Percentiles rank a stretch among this genome's conserved stretches.
These are phyloP conservation scores for Papilio elwesi DNA, from an alignment of 2,888 invertebrate species.

Conservation along the genomic window DNA sequence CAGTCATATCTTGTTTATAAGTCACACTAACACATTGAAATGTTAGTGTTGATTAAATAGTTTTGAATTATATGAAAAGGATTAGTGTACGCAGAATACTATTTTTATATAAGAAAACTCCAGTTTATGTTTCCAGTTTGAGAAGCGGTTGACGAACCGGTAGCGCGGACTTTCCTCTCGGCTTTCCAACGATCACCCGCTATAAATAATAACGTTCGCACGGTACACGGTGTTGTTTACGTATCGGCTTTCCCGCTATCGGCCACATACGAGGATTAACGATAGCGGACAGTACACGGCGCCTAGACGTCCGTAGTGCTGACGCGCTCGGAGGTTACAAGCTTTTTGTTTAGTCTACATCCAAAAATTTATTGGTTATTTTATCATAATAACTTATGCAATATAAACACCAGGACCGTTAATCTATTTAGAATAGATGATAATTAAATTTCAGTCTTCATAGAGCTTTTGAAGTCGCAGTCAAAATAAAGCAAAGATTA, in stretches of 20 bases:
- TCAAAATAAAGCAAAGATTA: too few relatives aligned
- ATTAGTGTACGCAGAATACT: too few relatives aligned
- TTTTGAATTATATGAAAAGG: too few relatives aligned
- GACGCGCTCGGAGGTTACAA: background rate
- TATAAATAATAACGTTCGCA: constrained; percentile 74
- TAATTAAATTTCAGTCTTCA: too few relatives aligned
- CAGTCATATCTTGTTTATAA: too few relatives aligned
- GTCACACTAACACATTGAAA: too few relatives aligned
- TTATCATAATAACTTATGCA: too few relatives aligned
- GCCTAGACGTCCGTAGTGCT: background rate
- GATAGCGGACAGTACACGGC: background rate
- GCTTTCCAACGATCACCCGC: constrained; percentile 72
- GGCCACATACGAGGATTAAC: constrained; percentile 11
- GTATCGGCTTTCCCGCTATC: constrained; percentile 60
- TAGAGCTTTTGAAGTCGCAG: too few relatives aligned
- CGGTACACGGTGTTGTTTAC: constrained; percentile 62
- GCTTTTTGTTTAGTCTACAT: background rate
- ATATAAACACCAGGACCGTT: too few relatives aligned
- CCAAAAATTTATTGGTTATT: background rate
- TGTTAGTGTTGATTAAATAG: too few relatives aligned
- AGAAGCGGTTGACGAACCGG: constrained; percentile 43
- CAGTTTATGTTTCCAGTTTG: constrained; percentile 14
- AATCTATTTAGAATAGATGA: too few relatives aligned
- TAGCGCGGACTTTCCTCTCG: constrained; percentile 54
- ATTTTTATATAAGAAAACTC: background rate